Conservation (phyloP, 2,113 vertebrate genomes). For the Prietella phreatophila region DNA sequence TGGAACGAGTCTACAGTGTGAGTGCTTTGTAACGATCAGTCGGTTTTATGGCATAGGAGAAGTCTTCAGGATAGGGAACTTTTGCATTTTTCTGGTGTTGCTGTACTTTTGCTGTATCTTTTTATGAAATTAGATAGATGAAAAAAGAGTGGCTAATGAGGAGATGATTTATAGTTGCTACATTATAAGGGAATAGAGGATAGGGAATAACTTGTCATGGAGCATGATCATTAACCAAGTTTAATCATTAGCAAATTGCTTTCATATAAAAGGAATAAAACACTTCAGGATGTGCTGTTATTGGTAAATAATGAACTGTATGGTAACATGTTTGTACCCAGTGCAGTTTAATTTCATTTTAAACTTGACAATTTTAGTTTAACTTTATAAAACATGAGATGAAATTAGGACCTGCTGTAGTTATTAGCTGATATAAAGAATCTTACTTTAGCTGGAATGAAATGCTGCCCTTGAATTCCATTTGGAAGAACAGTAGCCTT, state of each 20-base stretch:
- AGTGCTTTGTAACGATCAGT: not conserved
- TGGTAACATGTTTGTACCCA: not conserved
- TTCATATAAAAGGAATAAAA: not conserved
- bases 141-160: not conserved
- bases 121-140: not conserved
- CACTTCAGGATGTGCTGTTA: not conserved
- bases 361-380: not conserved
- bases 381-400: not conserved
- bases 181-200: not conserved
- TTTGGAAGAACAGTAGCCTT: slow-evolving; percentile 35
- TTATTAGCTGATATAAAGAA: slow-evolving; percentile 25
- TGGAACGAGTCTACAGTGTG: not conserved
- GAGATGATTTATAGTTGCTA: not conserved
- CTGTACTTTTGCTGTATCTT: not conserved
- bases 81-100: not conserved
- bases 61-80: not conserved
- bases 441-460: slow-evolving; percentile 34
- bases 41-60: not conserved
- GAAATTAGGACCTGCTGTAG: not conserved
- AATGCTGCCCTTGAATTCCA: slow-evolving; percentile 46
- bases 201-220: not conserved
- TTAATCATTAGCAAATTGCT: not conserved
- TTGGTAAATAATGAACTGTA: not conserved
- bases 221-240: not conserved
- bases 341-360: not conserved